A percentile compares a stretch with the other conserved stretches of the same genome.
These are phyloP conservation scores for Xestobium rufovillosum DNA, from an alignment of 2,888 invertebrate genomes.

Conservation along the genomic window DNA sequence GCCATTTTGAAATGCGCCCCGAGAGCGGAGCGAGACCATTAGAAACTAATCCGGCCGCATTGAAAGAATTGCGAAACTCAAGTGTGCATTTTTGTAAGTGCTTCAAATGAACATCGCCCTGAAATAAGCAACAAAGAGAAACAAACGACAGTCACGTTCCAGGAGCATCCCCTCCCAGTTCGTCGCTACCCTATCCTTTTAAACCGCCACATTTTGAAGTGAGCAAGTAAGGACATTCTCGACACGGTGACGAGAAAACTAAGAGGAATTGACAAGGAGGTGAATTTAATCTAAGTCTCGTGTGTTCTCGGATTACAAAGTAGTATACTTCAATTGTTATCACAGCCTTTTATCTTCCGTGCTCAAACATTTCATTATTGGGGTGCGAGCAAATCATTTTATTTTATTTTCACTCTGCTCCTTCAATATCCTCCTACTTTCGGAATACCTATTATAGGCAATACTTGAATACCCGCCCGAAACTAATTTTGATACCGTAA, in stretches of 20 bases:
- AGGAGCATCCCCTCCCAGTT: constrained; percentile 9
- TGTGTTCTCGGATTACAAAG: constrained; percentile 28
- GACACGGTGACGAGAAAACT: constrained; percentile 24
- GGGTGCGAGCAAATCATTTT: no score
- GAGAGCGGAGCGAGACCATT: no score
- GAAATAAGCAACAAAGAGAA: constrained; percentile 13
- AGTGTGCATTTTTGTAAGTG: no score
- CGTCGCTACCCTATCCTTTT: constrained; percentile 1
- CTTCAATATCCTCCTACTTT: no score
- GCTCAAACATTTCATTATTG: constrained; percentile 1
- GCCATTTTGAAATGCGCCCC: no score
- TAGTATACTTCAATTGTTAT: constrained; percentile 23
- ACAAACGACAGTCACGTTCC: constrained; percentile 18
- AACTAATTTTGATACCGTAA: no score
- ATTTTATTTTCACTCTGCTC: no score
- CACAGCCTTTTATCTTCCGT: constrained; percentile 8
- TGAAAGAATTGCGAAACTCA: no score
- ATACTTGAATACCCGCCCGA: no score
- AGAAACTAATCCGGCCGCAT: no score
- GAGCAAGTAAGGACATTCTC: constrained; percentile 2
- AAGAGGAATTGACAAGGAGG: constrained; percentile 30
- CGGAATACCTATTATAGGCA: no score
- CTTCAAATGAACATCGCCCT: constrained; percentile 11
- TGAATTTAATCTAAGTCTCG: constrained; percentile 30
- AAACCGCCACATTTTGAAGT: constrained; percentile 7